Percentiles rank a stretch among this genome's conserved stretches.
Evolutionary conservation across 2,888 invertebrate genomes (phyloP).

Genomic region (Drosophila buzzatii): DNA sequence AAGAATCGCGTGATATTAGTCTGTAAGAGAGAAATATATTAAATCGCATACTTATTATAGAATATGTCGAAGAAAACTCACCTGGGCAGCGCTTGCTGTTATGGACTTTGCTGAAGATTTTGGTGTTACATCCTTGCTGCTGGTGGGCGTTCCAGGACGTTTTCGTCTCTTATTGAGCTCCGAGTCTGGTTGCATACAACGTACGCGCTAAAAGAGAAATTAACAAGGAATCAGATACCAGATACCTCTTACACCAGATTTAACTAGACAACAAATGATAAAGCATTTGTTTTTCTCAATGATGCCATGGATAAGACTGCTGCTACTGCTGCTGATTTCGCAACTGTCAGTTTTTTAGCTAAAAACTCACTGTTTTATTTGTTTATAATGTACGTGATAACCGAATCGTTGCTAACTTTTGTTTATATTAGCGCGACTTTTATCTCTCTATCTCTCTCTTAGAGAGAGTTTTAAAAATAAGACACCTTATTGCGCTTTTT

Average conservation of each 20-base stretch:
- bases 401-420: conserved; percentile 50
- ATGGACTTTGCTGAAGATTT: conserved; percentile 36
- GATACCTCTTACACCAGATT: background rate
- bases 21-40: conserved; percentile 49
- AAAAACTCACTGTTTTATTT: conserved; percentile 75
- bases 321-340: conserved; percentile 13
- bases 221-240: conserved; percentile 7
- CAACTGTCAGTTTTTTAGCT: conserved; percentile 65
- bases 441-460: conserved; percentile 28
- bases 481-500: background rate
- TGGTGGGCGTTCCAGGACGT: conserved; percentile 64
- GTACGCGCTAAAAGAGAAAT: conserved; percentile 76
- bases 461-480: background rate
- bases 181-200: conserved; percentile 83
- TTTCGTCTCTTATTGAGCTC: conserved; percentile 78
- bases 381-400: conserved; percentile 77
- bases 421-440: conserved; percentile 46
- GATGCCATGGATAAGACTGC: conserved; percentile 18
- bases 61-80: conserved; percentile 18
- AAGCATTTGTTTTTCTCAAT: conserved; percentile 33
- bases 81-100: conserved; percentile 64
- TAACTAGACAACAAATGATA: conserved; percentile 28
- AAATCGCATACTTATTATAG: background rate
- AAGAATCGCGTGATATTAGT: conserved; percentile 81
- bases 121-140: conserved; percentile 31